phyloP scores from a whole-genome alignment of 2,113 vertebrate species.

The Gymnarchus niloticus region DNA sequence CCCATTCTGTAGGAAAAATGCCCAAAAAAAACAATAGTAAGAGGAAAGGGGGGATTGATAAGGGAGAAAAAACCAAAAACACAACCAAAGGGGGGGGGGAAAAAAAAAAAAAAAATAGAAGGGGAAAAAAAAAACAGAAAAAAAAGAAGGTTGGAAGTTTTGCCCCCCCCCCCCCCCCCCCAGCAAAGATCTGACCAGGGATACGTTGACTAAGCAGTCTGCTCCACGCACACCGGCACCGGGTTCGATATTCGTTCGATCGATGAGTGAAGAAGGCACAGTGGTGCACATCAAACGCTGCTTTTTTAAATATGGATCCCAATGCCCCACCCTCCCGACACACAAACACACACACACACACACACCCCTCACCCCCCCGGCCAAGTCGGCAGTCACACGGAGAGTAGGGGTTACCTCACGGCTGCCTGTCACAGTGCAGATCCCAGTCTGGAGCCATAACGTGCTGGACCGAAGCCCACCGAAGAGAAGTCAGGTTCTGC shows the following conservation, averaged over 20 bases:
- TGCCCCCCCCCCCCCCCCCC: background rate
- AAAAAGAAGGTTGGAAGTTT: no score
- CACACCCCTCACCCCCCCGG: slow-evolving; percentile 36
- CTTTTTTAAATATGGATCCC: slow-evolving; percentile 96
- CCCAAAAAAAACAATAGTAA: no score
- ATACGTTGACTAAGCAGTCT: slow-evolving; percentile 86
- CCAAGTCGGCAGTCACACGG: slow-evolving; percentile 87
- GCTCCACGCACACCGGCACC: slow-evolving; percentile 94
- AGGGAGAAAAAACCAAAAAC: no score
- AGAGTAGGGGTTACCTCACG: slow-evolving; percentile 81
- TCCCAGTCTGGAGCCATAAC: slow-evolving; percentile 95
- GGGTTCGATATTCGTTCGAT: slow-evolving; percentile 99
- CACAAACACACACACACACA: background rate
- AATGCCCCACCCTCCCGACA: slow-evolving; percentile 61
- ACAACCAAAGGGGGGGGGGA: no score
- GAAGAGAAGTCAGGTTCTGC: slow-evolving; percentile 92
- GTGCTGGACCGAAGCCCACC: slow-evolving; percentile 82
- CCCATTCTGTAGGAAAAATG: no score
- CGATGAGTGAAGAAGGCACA: slow-evolving; percentile 98
- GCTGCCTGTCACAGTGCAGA: slow-evolving; percentile 91
- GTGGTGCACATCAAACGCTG: slow-evolving; percentile 92
- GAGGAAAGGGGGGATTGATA: no score
- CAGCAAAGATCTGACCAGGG: background rate
- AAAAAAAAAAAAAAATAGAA: no score
- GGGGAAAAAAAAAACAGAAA: no score